Percentiles rank a stretch among this genome's conserved stretches.
Conservation (phyloP, 2,797 vertebrate genomes). For the Triplophysa bombifrons region DNA sequence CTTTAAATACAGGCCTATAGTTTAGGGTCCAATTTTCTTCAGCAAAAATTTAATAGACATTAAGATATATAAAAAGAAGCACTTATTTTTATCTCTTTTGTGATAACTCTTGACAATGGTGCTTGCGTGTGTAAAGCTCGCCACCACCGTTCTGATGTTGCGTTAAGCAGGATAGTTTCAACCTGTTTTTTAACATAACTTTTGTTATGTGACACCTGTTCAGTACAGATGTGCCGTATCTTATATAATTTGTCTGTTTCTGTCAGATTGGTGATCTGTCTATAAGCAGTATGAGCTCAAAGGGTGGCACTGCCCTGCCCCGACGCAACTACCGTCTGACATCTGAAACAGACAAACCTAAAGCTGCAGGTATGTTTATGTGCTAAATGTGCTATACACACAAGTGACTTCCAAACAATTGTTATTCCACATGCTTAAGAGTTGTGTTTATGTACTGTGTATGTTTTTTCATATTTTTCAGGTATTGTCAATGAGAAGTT, state of each 20-base stretch:
- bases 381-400: neutral
- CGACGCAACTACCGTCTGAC: constrained; percentile 87
- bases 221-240: constrained; percentile 17
- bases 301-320: constrained; percentile 83
- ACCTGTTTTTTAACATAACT: too few relatives aligned
- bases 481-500: constrained; percentile 92
- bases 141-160: too few relatives aligned
- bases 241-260: constrained; percentile 19
- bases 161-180: too few relatives aligned
- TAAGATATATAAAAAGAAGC: too few relatives aligned
- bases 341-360: constrained; percentile 87
- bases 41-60: too few relatives aligned
- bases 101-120: too few relatives aligned
- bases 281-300: constrained; percentile 85
- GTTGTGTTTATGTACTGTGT: neutral
- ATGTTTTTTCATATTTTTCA: constrained; percentile 58
- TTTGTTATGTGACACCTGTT: neutral
- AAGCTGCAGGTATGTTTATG: constrained; percentile 80
- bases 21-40: too few relatives aligned
- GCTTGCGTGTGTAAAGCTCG: too few relatives aligned
- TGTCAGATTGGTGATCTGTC: constrained; percentile 50
- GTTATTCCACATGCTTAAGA: too few relatives aligned
- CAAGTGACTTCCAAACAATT: neutral
- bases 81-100: too few relatives aligned
- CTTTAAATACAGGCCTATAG: too few relatives aligned